Percentiles rank a stretch among this genome's conserved stretches.
phyloP scores from a whole-genome alignment of 2,113 vertebrate species.

The Cichladusa arquata region DNA sequence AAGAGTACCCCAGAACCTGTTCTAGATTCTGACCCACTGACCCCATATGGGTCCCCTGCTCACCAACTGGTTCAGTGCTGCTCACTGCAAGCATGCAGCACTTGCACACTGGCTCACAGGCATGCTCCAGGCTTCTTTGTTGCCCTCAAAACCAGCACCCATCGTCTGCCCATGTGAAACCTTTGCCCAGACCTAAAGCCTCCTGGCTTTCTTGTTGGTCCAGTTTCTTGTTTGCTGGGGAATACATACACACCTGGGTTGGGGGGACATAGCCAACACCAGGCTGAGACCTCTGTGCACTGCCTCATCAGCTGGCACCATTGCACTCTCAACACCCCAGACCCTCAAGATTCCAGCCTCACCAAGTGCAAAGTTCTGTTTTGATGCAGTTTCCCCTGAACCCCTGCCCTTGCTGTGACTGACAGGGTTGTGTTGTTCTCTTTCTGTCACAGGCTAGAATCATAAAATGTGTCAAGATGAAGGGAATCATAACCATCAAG shows the following conservation, averaged over 20 bases:
- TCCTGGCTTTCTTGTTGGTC: background rate
- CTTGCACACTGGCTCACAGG: fast-evolving
- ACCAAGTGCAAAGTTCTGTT: too few relatives aligned
- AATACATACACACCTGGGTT: fast-evolving
- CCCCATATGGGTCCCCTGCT: background rate
- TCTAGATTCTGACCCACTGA: fast-evolving
- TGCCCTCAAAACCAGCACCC: background rate
- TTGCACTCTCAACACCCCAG: too few relatives aligned
- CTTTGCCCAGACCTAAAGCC: background rate
- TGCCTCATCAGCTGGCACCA: background rate
- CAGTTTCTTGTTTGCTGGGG: background rate
- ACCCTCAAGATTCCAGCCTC: background rate
- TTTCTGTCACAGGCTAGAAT: background rate
- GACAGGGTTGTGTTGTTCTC: background rate
- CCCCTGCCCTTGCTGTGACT: background rate
- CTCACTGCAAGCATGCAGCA: background rate
- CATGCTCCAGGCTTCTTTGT: background rate
- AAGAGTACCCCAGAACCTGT: background rate
- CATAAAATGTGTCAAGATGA: background rate
- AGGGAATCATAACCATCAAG: background rate
- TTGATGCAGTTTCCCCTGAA: background rate
- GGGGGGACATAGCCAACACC: background rate
- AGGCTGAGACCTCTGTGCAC: background rate
- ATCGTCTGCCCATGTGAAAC: fast-evolving
- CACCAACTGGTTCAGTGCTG: fast-evolving